Evolutionary conservation across 37 sponge, comb jelly and placozoan species (phyloP).

Genomic region (Geodia barretti): DNA sequence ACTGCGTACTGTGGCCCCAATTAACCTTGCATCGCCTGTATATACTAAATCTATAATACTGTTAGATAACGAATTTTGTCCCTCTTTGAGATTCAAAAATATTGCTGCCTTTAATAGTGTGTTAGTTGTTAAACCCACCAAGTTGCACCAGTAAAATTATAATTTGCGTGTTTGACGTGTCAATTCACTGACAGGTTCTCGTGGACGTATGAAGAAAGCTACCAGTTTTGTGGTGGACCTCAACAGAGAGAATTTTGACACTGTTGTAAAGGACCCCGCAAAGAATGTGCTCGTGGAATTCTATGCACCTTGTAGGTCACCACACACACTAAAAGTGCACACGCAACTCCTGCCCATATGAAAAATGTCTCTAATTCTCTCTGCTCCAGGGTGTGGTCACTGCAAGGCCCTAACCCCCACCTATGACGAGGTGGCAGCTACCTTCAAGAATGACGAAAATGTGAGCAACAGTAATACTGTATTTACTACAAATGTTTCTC

Average conservation of each 20-base stretch:
- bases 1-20: too few species aligned
- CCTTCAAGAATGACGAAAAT: conserved; percentile 82
- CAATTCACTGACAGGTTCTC: conserved; percentile 16
- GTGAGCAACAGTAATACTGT: too few species aligned
- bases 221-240: conserved; percentile 78
- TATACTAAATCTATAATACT: too few species aligned
- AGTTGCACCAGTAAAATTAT: too few species aligned
- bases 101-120: too few species aligned
- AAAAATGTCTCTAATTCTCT: conserved; percentile 2
- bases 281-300: conserved; percentile 98
- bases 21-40: too few species aligned
- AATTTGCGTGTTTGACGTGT: too few species aligned
- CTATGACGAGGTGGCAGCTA: conserved; percentile 88
- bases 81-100: too few species aligned
- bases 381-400: conserved; percentile 99
- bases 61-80: too few species aligned
- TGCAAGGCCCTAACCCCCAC: conserved; percentile 90
- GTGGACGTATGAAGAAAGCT: conserved; percentile 65
- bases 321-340: neutral
- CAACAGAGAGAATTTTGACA: conserved; percentile 78
- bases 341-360: neutral
- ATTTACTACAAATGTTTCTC: too few species aligned
- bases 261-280: conserved; percentile 63
- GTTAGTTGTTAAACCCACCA: too few species aligned
- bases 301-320: conserved; percentile 94